Evolutionary conservation across 2,113 vertebrate species (phyloP).

Genomic region (Ranitomeya variabilis): DNA sequence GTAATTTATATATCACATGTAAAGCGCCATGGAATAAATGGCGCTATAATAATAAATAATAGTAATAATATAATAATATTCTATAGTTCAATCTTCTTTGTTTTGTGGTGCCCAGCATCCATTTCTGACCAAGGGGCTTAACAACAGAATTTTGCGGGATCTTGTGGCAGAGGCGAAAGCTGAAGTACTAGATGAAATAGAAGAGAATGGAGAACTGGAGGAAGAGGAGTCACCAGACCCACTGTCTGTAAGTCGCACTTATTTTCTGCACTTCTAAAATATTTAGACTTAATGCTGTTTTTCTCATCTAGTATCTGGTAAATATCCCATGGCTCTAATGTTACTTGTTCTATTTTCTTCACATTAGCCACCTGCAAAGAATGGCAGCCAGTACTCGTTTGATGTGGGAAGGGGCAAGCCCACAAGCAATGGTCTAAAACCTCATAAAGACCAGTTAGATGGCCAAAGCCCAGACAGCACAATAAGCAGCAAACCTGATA

Average conservation of each 20-base stretch:
- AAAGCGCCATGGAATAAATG: too few species aligned
- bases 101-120: conserved; percentile 78
- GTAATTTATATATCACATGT: not conserved
- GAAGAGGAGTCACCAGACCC: conserved; percentile 73
- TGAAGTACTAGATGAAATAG: conserved; percentile 84
- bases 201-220: conserved; percentile 73
- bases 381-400: conserved; percentile 78
- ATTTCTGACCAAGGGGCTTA: conserved; percentile 81
- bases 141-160: conserved; percentile 85
- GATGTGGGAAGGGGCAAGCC: conserved; percentile 69
- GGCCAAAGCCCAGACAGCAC: conserved; percentile 62
- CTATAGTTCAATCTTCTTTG: not conserved
- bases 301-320: not conserved
- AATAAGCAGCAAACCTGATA: conserved; percentile 64
- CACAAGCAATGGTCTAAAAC: conserved; percentile 60
- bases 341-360: accelerated
- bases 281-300: not conserved
- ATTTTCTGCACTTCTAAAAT: not conserved
- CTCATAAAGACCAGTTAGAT: conserved; percentile 54
- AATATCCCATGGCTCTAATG: not conserved
- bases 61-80: too few species aligned
- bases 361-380: conserved; percentile 72
- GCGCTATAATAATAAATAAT: too few species aligned
- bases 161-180: conserved; percentile 97
- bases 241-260: conserved; percentile 66